Evolutionary conservation across 2,797 vertebrate genomes (phyloP).

Genomic region (Galago senegalensis): DNA sequence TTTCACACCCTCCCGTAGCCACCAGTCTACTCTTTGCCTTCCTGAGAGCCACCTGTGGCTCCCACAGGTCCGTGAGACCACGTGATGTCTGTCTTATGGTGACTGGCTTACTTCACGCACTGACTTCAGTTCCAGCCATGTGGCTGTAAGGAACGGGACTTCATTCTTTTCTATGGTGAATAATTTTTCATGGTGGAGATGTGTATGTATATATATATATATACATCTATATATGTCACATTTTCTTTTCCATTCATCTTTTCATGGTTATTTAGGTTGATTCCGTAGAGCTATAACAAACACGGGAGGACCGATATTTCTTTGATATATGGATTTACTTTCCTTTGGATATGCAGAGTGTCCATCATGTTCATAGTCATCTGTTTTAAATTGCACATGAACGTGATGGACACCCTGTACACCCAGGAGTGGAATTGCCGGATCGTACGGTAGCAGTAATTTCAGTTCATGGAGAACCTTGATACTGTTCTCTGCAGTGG

Average conservation of each 20-base stretch:
- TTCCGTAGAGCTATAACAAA: not conserved
- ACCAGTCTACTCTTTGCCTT: not conserved
- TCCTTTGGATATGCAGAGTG: not conserved
- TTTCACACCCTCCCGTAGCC: not conserved
- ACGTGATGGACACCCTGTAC: not conserved
- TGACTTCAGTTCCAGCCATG: not conserved
- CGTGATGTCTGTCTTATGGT: not conserved
- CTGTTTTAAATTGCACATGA: too few species aligned
- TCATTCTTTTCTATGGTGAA: not conserved
- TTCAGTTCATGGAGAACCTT: not conserved
- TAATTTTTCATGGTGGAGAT: too few species aligned
- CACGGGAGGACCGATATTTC: not conserved
- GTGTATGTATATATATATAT: too few species aligned
- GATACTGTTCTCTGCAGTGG: not conserved
- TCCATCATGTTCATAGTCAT: too few species aligned
- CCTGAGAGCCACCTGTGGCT: not conserved
- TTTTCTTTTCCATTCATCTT: not conserved
- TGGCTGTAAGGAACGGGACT: not conserved
- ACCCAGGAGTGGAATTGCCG: not conserved
- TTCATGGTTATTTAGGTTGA: not conserved
- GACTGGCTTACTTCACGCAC: not conserved
- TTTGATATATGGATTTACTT: not conserved
- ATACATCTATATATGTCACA: not conserved
- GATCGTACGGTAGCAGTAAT: not conserved
- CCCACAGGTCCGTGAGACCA: not conserved